Conservation (phyloP, 1,140 invertebrate species). For the Charaxes varanes region DNA sequence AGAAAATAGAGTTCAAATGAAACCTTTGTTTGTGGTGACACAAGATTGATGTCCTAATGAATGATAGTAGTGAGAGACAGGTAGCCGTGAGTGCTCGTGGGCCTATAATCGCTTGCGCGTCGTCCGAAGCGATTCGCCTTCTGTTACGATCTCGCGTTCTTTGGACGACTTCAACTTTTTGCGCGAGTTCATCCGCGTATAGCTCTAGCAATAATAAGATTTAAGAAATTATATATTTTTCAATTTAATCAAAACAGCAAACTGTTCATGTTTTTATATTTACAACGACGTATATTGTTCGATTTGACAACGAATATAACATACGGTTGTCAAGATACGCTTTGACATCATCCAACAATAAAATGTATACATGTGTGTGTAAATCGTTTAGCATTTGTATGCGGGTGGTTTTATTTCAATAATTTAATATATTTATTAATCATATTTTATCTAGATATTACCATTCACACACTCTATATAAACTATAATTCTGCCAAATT, state of each 20-base stretch:
- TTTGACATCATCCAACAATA: no score
- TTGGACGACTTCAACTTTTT: slow-evolving; percentile 63
- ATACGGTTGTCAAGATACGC: no score
- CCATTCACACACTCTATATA: no score
- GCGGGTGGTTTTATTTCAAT: no score
- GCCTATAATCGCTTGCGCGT: slow-evolving; percentile 42
- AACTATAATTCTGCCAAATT: no score
- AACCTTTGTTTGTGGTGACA: slow-evolving; percentile 22
- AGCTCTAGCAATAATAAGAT: slow-evolving; percentile 55
- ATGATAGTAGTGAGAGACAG: slow-evolving; percentile 29
- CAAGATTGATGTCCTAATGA: slow-evolving; percentile 47
- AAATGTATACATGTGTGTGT: no score
- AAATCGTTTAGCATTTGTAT: no score
- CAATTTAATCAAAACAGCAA: neutral
- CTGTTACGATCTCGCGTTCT: slow-evolving; percentile 64
- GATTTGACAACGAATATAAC: no score
- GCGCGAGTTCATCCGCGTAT: slow-evolving; percentile 52
- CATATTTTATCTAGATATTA: no score
- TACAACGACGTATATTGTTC: no score
- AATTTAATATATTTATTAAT: no score
- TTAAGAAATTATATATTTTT: slow-evolving; percentile 40
- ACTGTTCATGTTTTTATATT: no score
- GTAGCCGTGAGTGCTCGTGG: slow-evolving; percentile 33
- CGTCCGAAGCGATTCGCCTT: slow-evolving; percentile 22
- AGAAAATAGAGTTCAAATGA: slow-evolving; percentile 36